Evolutionary conservation across 2,888 invertebrate genomes (phyloP).

Genomic region (Eulithis prunata): DNA sequence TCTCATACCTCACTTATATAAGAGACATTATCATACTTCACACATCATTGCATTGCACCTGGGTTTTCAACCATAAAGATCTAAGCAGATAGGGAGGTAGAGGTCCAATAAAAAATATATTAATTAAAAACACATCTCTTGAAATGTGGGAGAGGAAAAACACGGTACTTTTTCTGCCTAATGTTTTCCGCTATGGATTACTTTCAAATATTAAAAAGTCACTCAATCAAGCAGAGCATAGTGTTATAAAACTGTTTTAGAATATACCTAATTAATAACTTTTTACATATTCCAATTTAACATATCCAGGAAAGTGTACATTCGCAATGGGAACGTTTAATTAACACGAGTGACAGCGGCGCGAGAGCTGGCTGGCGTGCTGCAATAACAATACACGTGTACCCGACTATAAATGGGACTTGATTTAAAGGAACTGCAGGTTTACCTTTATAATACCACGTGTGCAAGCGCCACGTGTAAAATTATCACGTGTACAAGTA

Average conservation of each 20-base stretch:
- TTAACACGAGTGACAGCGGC: slow-evolving; percentile 81
- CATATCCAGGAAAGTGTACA: slow-evolving; percentile 54
- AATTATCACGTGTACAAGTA: no score
- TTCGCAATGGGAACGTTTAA: slow-evolving; percentile 70
- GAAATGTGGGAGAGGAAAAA: no score
- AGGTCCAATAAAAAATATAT: no score
- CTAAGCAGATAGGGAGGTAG: no score
- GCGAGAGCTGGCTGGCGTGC: slow-evolving; percentile 60
- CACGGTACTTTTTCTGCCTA: no score
- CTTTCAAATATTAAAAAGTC: no score
- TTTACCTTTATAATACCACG: slow-evolving; percentile 25
- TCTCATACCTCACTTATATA: no score
- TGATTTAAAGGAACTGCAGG: slow-evolving; percentile 49
- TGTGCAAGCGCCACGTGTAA: not conserved
- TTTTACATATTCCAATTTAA: slow-evolving; percentile 4
- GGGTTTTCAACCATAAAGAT: no score
- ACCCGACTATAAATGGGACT: slow-evolving; percentile 54
- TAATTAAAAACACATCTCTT: no score
- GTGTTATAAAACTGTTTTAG: not conserved
- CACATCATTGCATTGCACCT: no score
- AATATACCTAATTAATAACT: not conserved
- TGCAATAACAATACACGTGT: slow-evolving; percentile 54
- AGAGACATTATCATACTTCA: no score
- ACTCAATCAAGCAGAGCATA: not conserved
- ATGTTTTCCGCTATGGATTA: no score